phyloP scores from a whole-genome alignment of 2,113 vertebrate species.

The Mellivora capensis region DNA sequence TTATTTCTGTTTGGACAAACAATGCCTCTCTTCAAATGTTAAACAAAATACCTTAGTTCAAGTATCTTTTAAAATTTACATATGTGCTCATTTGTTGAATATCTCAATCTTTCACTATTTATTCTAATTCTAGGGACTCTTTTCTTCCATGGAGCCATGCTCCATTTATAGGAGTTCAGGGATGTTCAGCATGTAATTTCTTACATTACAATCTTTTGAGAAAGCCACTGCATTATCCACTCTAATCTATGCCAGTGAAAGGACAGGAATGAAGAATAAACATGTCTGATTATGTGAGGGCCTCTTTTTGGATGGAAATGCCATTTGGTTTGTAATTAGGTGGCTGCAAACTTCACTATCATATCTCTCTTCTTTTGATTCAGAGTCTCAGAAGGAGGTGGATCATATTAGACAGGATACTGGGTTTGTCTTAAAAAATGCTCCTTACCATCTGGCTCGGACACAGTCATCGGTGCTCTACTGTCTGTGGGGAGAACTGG shows the following conservation, averaged over 20 bases:
- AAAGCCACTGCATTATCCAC: neutral
- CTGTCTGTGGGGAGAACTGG: neutral
- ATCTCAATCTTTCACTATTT: neutral
- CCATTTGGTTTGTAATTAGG: neutral
- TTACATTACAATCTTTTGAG: constrained; percentile 44
- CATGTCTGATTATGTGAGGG: neutral
- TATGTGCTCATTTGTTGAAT: neutral
- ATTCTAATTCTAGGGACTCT: neutral
- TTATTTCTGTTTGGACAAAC: neutral
- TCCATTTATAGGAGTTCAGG: neutral
- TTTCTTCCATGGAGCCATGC: neutral
- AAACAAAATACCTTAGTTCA: neutral
- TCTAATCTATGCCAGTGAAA: neutral
- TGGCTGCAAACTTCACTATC: neutral
- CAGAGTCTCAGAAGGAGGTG: neutral
- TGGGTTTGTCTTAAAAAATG: neutral
- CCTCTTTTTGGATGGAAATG: neutral
- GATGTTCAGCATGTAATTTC: constrained; percentile 17
- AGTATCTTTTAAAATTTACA: neutral
- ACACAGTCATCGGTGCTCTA: neutral
- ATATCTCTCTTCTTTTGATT: neutral
- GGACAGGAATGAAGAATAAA: constrained; percentile 4
- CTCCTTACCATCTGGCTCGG: neutral
- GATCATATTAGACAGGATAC: neutral
- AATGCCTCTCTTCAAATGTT: neutral